Percentiles rank a stretch among this genome's conserved stretches.
phyloP scores from a whole-genome alignment of 2,113 vertebrate genomes.

The Lepisosteus osseus region DNA sequence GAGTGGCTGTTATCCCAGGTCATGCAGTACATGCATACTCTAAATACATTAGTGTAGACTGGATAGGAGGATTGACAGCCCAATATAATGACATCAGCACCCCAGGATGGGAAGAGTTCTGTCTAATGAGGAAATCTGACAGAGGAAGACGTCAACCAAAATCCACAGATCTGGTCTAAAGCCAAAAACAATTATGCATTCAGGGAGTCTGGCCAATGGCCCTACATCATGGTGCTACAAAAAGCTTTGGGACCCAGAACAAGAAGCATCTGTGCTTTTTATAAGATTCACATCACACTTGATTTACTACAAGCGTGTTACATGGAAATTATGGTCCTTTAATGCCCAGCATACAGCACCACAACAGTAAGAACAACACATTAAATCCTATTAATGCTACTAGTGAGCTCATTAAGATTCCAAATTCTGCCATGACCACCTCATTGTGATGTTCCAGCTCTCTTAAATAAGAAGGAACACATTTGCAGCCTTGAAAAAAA shows the following conservation, averaged over 20 bases:
- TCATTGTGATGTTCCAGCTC: no score
- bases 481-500: no score
- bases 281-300: conserved; percentile 18
- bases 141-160: neutral
- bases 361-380: conserved; percentile 11
- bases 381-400: neutral
- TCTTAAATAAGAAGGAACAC: no score
- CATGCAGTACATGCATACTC: conserved; percentile 23
- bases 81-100: conserved; percentile 29
- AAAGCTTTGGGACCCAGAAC: conserved; percentile 29
- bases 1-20: conserved; percentile 24
- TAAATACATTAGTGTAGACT: conserved; percentile 29
- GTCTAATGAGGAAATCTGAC: conserved; percentile 22
- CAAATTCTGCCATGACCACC: neutral
- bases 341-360: no score
- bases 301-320: conserved; percentile 26
- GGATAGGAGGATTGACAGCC: conserved; percentile 18
- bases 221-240: conserved; percentile 39
- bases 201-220: conserved; percentile 23
- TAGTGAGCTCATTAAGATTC: no score
- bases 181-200: conserved; percentile 29
- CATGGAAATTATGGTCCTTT: neutral
- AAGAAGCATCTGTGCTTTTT: conserved; percentile 31
- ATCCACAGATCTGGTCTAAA: neutral
- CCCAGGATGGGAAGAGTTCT: conserved; percentile 16